Evolutionary conservation across 2,113 vertebrate genomes (phyloP), one percentile per base, ranked within the genome.

Genomic region (Marmota monax): DNA sequence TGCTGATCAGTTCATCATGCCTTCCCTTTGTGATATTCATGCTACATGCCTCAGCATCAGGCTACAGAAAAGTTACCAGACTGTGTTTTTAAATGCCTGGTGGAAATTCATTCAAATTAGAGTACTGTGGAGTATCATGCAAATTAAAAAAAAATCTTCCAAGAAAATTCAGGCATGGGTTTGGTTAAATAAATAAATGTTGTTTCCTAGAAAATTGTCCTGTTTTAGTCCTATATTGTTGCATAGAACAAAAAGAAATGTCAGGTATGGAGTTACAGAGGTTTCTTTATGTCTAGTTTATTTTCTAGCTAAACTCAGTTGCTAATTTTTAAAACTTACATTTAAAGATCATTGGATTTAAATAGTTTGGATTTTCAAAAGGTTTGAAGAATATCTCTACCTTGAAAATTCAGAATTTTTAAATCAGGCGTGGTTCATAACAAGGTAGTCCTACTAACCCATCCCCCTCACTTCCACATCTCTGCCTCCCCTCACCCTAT

Each of bases 31-130:
- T 72, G n/a, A 70, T 39, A 69, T 61, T 48, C 13, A 27, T 63
- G 42, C 27, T 53, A 4, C 29, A 63, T 72, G 16, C 22, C 72
- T 72, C n/a, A 93, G 20, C 34, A 53, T 48, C 61, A 65, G 67
- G 39, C 27, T 84, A 78, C 27, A 93, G 10, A 34, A 88, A 76
- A 37, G 61, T 17, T 48, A 14, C 53, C 78, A 88, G 85, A 72
- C 51, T 63, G 39, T 88, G 51, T 89, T 84, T 89, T 27, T 39
- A 63, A 84, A 84, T 53, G 20, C 7, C 39, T 95, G 13, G 34
- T 78, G 48, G 14, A 84, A 88, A 92, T 84, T 95, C 63, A 92
- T 84, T 95, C 63, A 96, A 37, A 39, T 89, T 34, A 84, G 16
- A 74, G 13, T 22, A 69, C 18, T 88, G 37, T 69, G 39, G 29